A percentile compares a stretch with the other conserved stretches of the same genome.
These are phyloP conservation scores for Apostichopus japonicus DNA, from an alignment of 35 echinoderm and acorn worm genomes.

Conservation along the genomic window DNA sequence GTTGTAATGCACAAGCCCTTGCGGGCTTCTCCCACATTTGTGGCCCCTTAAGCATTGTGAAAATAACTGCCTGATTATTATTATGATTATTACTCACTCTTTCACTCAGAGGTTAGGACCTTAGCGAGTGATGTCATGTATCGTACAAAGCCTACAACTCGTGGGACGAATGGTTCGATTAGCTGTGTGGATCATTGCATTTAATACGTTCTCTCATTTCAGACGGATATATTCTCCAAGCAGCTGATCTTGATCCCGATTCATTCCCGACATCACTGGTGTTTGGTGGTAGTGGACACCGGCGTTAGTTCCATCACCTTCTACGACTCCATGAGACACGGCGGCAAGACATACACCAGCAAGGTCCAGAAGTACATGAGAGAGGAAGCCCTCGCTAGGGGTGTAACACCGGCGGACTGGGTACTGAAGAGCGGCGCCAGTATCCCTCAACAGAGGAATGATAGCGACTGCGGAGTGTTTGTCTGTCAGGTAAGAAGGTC, in stretches of 20 bases:
- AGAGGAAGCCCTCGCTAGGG: conserved; percentile 25
- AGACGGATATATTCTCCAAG: conserved; percentile 71
- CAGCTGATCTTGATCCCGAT: conserved; percentile 68
- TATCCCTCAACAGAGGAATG: conserved; percentile 66
- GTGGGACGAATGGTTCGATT: no score
- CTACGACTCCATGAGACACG: conserved; percentile 63
- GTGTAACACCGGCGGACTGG: conserved; percentile 38
- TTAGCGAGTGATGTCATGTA: no score
- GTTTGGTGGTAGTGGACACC: conserved; percentile 53
- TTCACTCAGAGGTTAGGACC: no score
- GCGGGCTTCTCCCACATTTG: no score
- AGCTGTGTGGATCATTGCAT: no score
- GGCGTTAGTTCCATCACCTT: conserved; percentile 50
- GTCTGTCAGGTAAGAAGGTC: conserved; percentile 72
- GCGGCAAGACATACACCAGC: conserved; percentile 1
- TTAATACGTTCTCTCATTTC: background rate
- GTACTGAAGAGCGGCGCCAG: background rate
- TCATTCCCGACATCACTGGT: conserved; percentile 71
- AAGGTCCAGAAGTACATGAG: conserved; percentile 42
- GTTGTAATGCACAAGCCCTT: no score
- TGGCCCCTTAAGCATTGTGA: no score
- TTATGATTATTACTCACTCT: no score
- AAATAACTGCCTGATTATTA: no score
- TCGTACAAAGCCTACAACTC: no score
- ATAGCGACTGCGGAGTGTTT: conserved; percentile 79